Conservation (phyloP, 2,888 invertebrate species). For the Diadegma fenestrale region DNA sequence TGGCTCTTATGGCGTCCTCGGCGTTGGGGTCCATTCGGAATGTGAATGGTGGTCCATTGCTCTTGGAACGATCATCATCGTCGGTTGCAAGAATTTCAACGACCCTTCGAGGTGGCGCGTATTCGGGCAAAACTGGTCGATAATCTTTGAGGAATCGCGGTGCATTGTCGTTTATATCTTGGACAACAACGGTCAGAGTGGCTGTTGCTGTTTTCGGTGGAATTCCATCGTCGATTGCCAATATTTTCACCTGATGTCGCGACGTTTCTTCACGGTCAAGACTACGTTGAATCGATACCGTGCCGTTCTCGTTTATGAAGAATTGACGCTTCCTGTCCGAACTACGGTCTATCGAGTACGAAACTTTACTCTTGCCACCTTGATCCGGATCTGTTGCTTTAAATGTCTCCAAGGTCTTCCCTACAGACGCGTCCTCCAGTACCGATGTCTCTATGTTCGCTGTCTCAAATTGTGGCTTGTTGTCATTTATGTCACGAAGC, state of each 20-base stretch:
- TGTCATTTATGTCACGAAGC: constrained; percentile 98
- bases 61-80: constrained; percentile 96
- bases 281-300: constrained; percentile 96
- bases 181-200: constrained; percentile 96
- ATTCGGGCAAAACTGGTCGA: constrained; percentile 96
- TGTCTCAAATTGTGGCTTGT: constrained; percentile 97
- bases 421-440: constrained; percentile 96
- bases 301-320: constrained; percentile 97
- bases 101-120: constrained; percentile 95
- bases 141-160: constrained; percentile 97
- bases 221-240: constrained; percentile 97
- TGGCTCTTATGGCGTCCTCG: constrained; percentile 96
- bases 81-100: constrained; percentile 97
- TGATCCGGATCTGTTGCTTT: constrained; percentile 98
- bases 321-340: constrained; percentile 97
- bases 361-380: constrained; percentile 96
- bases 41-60: constrained; percentile 98
- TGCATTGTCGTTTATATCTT: constrained; percentile 98
- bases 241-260: constrained; percentile 96
- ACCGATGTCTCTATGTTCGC: constrained; percentile 97
- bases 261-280: constrained; percentile 98
- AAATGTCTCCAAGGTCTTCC: constrained; percentile 96
- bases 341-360: constrained; percentile 95
- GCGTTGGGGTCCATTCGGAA: constrained; percentile 97
- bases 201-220: constrained; percentile 97